Evolutionary conservation across 2,888 invertebrate genomes (phyloP).

Genomic region (Fragum sueziense): DNA sequence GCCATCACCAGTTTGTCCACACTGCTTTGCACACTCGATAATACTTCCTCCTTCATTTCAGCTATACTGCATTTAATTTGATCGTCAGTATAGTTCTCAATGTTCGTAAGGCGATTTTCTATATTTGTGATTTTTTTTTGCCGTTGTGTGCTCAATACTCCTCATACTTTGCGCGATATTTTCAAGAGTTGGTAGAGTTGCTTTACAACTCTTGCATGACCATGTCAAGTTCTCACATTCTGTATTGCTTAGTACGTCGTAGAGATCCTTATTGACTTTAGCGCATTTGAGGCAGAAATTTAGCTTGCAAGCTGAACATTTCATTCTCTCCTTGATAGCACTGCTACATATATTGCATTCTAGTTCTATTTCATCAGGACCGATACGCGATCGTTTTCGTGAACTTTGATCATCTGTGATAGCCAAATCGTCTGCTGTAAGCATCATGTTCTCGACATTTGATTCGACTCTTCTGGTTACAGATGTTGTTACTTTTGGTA

Average conservation of each 20-base stretch:
- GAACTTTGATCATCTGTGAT: too few species aligned
- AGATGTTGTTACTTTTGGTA: too few species aligned
- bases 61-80: background rate
- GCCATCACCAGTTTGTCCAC: background rate
- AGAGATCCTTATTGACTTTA: too few species aligned
- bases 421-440: too few species aligned
- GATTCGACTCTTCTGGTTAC: too few species aligned
- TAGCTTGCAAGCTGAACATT: too few species aligned
- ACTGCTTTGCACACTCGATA: background rate
- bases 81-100: background rate
- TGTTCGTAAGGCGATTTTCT: background rate
- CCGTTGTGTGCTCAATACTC: background rate
- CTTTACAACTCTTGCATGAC: slow-evolving; percentile 7
- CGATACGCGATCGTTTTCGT: too few species aligned
- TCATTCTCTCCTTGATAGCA: too few species aligned
- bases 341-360: too few species aligned
- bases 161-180: background rate
- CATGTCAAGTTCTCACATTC: background rate
- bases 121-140: background rate
- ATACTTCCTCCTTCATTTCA: background rate
- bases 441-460: too few species aligned
- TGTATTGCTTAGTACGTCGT: background rate
- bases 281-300: too few species aligned
- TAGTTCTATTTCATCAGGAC: too few species aligned
- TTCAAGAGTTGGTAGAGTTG: background rate